A percentile compares a stretch with the other conserved stretches of the same genome.
These are phyloP conservation scores for Philypnodon macrostomus DNA, from an alignment of 2,797 vertebrate species.

Conservation along the genomic window DNA sequence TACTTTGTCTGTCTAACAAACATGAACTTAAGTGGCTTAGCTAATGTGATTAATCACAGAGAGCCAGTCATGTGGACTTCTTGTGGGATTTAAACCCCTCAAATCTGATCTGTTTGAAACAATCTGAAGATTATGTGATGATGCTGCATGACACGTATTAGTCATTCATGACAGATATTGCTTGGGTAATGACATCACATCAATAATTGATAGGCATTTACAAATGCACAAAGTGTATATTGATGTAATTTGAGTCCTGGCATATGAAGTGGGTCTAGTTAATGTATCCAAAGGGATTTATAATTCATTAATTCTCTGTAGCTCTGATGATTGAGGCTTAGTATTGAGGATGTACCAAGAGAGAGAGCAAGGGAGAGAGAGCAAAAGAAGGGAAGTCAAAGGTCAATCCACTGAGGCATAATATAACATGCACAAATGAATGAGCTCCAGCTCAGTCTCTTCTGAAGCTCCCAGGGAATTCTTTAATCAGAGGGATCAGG, in stretches of 20 bases:
- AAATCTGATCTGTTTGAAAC: slow-evolving; percentile 13
- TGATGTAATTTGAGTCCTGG: slow-evolving; percentile 70
- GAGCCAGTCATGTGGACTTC: neutral
- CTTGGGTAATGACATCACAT: slow-evolving; percentile 64
- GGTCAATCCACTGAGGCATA: slow-evolving; percentile 66
- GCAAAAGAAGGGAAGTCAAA: slow-evolving; percentile 45
- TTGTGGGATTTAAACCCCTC: neutral
- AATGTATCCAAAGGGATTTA: slow-evolving; percentile 66
- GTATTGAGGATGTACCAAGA: slow-evolving; percentile 53
- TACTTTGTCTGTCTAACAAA: no score
- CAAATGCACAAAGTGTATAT: slow-evolving; percentile 67
- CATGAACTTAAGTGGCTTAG: neutral
- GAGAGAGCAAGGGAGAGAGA: slow-evolving; percentile 13
- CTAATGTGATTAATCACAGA: neutral
- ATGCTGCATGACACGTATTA: slow-evolving; percentile 36
- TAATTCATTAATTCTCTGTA: slow-evolving; percentile 69
- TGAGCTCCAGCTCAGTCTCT: slow-evolving; percentile 23
- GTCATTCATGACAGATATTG: slow-evolving; percentile 53
- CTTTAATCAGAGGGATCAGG: slow-evolving; percentile 71
- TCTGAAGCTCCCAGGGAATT: slow-evolving; percentile 49
- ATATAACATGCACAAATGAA: slow-evolving; percentile 63
- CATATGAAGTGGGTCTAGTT: slow-evolving; percentile 65
- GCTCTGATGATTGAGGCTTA: slow-evolving; percentile 54
- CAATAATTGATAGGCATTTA: slow-evolving; percentile 68
- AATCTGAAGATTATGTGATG: slow-evolving; percentile 27